Evolutionary conservation across 1,140 invertebrate species (phyloP).

Genomic region (Frieseomelitta varia): DNA sequence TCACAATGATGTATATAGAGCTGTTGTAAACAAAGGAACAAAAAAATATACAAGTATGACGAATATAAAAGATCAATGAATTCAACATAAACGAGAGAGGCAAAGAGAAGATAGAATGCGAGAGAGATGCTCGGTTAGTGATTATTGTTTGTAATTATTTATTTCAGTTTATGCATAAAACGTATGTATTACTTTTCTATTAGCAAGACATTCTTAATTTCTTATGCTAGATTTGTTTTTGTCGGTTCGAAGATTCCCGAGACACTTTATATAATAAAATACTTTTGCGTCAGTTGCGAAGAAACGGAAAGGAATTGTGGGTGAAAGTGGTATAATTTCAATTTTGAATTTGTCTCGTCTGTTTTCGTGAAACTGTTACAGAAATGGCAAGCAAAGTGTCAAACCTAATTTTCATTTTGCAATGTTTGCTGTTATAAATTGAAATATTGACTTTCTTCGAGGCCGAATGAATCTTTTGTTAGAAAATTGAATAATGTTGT

Average conservation of each 20-base stretch:
- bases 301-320: not conserved
- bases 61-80: not conserved
- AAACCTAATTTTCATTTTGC: not conserved
- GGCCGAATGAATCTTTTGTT: not conserved
- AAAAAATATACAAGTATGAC: not conserved
- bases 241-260: not conserved
- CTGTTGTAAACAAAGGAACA: constrained; percentile 21
- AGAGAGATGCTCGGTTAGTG: not conserved
- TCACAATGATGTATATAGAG: constrained; percentile 34
- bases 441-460: not conserved
- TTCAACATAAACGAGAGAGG: not conserved
- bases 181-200: too few relatives aligned
- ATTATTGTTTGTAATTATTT: not conserved
- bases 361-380: not conserved
- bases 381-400: not conserved
- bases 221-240: not conserved
- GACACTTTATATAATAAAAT: not conserved
- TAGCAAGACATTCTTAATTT: not conserved
- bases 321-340: not conserved
- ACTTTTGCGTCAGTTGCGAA: not conserved
- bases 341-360: not conserved
- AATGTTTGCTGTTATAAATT: not conserved
- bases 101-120: not conserved
- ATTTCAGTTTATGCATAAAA: not conserved
- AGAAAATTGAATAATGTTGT: not conserved